Conservation (phyloP, 2,113 vertebrate species). For the Telmatochromis bifrenatus region DNA sequence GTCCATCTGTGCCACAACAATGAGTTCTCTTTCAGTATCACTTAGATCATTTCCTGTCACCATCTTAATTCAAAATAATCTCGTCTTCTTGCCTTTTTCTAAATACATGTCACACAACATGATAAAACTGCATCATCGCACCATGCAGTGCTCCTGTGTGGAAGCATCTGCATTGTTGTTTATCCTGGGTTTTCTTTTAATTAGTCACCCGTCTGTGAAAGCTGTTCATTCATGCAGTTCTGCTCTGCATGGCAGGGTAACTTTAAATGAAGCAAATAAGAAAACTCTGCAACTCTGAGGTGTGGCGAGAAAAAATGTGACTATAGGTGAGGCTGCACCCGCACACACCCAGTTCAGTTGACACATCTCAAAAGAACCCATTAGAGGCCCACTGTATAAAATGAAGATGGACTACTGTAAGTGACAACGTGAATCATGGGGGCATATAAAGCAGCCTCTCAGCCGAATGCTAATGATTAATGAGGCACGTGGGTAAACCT, state of each 20-base stretch:
- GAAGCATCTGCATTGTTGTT: not conserved
- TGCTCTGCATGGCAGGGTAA: not conserved
- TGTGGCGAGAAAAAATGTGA: accelerated
- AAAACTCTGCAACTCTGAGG: not conserved
- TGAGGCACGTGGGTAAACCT: constrained; percentile 6
- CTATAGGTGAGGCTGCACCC: not conserved
- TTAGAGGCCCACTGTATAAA: not conserved
- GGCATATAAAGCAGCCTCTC: constrained; percentile 12
- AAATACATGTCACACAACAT: not conserved
- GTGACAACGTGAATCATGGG: constrained; percentile 19
- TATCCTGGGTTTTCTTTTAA: not conserved
- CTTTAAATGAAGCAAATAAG: not conserved
- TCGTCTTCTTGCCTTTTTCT: accelerated
- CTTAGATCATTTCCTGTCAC: not conserved
- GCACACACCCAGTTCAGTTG: not conserved
- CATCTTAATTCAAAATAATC: not conserved
- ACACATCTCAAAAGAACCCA: not conserved
- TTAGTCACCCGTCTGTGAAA: not conserved
- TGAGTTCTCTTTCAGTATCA: not conserved
- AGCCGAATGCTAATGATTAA: constrained; percentile 32
- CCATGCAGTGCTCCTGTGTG: not conserved
- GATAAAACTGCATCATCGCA: not conserved
- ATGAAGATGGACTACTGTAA: not conserved
- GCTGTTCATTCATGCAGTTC: not conserved
- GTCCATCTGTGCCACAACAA: not conserved